Evolutionary conservation across 2,113 vertebrate genomes (phyloP).

Genomic region (Telmatochromis sp.): DNA sequence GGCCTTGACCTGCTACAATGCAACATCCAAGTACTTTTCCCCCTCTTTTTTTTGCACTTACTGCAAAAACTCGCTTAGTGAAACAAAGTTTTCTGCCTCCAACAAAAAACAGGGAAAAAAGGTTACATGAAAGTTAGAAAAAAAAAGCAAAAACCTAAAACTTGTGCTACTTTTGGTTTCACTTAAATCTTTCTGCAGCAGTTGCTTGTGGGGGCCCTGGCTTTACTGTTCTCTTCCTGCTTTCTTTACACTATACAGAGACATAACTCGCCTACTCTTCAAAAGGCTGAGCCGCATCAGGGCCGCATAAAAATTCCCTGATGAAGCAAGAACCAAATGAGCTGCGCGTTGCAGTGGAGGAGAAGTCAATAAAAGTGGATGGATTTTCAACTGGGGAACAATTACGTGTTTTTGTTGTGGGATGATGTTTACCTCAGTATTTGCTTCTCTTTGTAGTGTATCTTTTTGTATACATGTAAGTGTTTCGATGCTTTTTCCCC

Average conservation of each 20-base stretch:
- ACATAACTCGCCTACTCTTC: constrained; percentile 55
- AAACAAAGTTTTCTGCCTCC: neutral
- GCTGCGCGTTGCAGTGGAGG: constrained; percentile 37
- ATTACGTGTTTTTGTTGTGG: constrained; percentile 52
- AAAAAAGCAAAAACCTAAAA: neutral
- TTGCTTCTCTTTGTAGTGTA: neutral
- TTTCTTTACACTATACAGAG: constrained; percentile 31
- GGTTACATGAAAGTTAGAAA: neutral
- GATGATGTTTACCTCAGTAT: constrained; percentile 47
- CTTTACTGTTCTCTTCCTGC: constrained; percentile 17
- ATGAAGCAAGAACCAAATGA: constrained; percentile 68
- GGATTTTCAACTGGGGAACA: constrained; percentile 53
- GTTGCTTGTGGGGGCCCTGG: constrained; percentile 1
- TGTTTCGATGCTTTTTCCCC: neutral
- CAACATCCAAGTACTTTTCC: neutral
- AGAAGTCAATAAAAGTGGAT: constrained; percentile 61
- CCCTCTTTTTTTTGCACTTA: neutral
- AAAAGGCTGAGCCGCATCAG: constrained; percentile 52
- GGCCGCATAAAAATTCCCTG: constrained; percentile 56
- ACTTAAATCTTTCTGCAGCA: neutral
- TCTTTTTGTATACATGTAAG: neutral
- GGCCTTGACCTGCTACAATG: constrained; percentile 3
- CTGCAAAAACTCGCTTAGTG: neutral
- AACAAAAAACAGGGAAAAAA: neutral
- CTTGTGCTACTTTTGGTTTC: neutral